Evolutionary conservation across 37 sponge, comb jelly and placozoan genomes (phyloP).

Genomic region (Chondrosia reniformis): DNA sequence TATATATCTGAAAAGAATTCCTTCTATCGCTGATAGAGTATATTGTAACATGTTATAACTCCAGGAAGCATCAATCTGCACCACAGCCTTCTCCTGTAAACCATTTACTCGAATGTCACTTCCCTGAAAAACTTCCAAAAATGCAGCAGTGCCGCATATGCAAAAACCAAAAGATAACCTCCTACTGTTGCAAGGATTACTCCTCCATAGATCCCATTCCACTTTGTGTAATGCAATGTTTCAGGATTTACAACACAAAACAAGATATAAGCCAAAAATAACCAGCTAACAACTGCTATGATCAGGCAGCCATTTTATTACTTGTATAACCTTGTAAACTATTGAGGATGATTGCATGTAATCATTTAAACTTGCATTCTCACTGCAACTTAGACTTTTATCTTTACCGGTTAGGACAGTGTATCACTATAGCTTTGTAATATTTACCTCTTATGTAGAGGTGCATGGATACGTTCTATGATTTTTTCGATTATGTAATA

Average conservation of each 20-base stretch:
- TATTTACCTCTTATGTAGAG: background rate
- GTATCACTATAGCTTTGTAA: background rate
- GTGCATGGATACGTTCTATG: background rate
- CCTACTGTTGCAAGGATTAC: background rate
- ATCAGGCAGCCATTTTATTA: conserved; percentile 14
- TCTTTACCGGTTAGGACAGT: background rate
- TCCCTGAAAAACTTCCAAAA: no score
- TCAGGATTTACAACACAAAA: conserved; percentile 14
- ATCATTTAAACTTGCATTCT: background rate
- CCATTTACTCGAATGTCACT: background rate
- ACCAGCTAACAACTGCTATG: background rate
- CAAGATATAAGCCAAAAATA: background rate
- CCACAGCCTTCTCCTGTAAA: conserved; percentile 2
- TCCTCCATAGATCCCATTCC: background rate
- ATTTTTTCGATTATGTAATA: background rate
- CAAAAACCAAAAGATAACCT: background rate
- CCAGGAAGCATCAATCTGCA: background rate
- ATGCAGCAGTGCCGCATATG: conserved; percentile 8
- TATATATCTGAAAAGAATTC: background rate
- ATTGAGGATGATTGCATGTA: background rate
- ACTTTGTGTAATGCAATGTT: background rate
- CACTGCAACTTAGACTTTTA: background rate
- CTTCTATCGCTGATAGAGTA: background rate
- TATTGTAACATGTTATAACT: background rate
- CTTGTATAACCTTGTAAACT: conserved; percentile 13